Evolutionary conservation across 2,888 invertebrate genomes (phyloP), one percentile per base, ranked within the genome.

Genomic region (Dryomyza anilis): DNA sequence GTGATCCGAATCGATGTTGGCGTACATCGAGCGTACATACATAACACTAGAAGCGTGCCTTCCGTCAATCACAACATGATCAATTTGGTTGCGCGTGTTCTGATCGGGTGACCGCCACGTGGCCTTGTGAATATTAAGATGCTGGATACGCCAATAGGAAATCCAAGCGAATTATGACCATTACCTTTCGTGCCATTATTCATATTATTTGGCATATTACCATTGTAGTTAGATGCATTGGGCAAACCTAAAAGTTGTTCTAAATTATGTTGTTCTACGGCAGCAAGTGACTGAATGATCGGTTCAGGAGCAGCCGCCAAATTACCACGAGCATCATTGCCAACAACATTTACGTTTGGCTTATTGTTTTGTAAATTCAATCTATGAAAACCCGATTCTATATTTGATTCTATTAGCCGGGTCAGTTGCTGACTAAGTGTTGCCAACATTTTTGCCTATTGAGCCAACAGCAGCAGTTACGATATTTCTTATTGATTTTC

Each of bases 31-130:
- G 63, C 63, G 19, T 67, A 33, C 2, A 16, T 19, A 19, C 65
- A 67, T 1, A 60, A 25, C 4, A 57, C 2, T 1, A 33, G 39
- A 53, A 65, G 63, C 36, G 65, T 55, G 0, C 63, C 60, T 12
- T 29, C n/a, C n/a, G n/a, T n/a, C n/a, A n/a, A n/a, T 23, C 4
- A 65, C 25, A 1, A 65, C 65, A 21, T 67, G 63, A 8, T 19
- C 27, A 2, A 60, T 63, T 8, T 2, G 65, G 56, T n/a, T 64
- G 52, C 10, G 65, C 58, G 6, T 65, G 33, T 19, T 68, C 65
- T 16, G 65, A 46, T 25, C 65, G 65, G 46, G 52, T 64, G 3
- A 62, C 64, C 0, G 57, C 65, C 1, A 57, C 39, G 19, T 61
- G 60, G 3, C 64, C 63, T 2, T 61, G 45, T 6, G 50, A 21